Evolutionary conservation across 1,140 invertebrate species (phyloP).

Genomic region (Sesamia nonagrioides): DNA sequence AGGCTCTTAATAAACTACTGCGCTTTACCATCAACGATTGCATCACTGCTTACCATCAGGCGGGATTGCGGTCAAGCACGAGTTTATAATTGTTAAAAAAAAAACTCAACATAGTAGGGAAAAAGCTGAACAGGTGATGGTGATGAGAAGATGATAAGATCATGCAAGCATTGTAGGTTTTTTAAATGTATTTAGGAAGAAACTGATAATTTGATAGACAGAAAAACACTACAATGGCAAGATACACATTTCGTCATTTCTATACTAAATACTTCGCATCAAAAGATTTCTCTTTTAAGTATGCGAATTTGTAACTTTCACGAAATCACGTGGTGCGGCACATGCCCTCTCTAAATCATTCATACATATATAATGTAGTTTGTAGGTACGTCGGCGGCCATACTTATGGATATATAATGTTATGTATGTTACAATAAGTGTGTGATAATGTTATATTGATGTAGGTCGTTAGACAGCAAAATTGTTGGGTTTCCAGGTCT

Average conservation of each 20-base stretch:
- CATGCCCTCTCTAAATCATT: conserved; percentile 36
- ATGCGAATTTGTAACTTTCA: conserved; percentile 48
- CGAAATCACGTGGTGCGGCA: conserved; percentile 36
- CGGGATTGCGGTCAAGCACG: too few species aligned
- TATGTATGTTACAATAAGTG: conserved; percentile 21
- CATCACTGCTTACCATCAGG: too few species aligned
- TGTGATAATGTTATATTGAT: conserved; percentile 12
- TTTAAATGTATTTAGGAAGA: too few species aligned
- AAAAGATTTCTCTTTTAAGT: conserved; percentile 42
- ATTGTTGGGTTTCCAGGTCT: neutral
- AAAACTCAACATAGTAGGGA: too few species aligned
- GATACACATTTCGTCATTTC: conserved; percentile 14
- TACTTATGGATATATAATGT: conserved; percentile 29
- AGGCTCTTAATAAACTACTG: too few species aligned
- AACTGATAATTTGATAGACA: too few species aligned
- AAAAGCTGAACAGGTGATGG: too few species aligned
- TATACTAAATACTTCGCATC: conserved; percentile 20
- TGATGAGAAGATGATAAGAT: too few species aligned
- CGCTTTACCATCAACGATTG: too few species aligned
- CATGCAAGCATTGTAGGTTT: too few species aligned
- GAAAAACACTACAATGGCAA: neutral
- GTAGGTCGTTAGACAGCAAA: conserved; percentile 39
- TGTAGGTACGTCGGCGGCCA: neutral
- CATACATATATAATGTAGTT: conserved; percentile 30
- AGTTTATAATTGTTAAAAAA: too few species aligned